Percentiles rank a stretch among this genome's conserved stretches.
Evolutionary conservation across 2,888 invertebrate species (phyloP).

Genomic region (Drosophila peninsularis): DNA sequence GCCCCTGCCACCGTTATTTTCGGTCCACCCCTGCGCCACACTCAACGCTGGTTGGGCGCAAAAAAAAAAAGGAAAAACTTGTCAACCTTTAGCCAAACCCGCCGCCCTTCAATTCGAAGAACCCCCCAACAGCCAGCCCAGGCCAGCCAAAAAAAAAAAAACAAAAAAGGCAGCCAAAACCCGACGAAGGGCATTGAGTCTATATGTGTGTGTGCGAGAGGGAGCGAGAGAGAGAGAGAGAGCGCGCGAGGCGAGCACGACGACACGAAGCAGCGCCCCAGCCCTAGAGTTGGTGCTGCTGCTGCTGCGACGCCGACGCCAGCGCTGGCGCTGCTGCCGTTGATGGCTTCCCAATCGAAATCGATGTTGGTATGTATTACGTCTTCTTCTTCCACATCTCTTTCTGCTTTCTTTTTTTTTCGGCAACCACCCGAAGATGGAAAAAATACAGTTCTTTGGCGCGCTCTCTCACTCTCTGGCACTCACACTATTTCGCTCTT

Average conservation of each 20-base stretch:
- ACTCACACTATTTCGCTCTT: conserved; percentile 10
- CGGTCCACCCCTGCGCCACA: conserved; percentile 26
- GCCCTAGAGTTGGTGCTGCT: conserved; percentile 36
- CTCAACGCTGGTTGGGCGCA: conserved; percentile 76
- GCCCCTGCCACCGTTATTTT: background rate
- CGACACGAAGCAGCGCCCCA: conserved; percentile 54
- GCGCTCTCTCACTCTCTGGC: conserved; percentile 7
- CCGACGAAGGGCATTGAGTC: conserved; percentile 47
- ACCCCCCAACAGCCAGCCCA: conserved; percentile 27
- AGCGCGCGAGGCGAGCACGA: conserved; percentile 39
- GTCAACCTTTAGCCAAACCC: conserved; percentile 66
- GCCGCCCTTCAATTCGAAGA: conserved; percentile 72
- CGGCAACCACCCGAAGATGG: conserved; percentile 57
- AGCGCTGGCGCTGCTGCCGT: conserved; percentile 60
- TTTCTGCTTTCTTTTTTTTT: conserved; percentile 27
- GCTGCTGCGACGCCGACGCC: conserved; percentile 20
- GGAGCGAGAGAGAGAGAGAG: conserved; percentile 18
- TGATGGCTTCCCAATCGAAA: conserved; percentile 85
- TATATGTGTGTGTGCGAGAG: background rate
- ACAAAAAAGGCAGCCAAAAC: conserved; percentile 30
- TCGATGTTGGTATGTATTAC: conserved; percentile 82
- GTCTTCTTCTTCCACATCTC: conserved; percentile 35
- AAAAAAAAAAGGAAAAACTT: conserved; percentile 52
- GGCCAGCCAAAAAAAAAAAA: conserved; percentile 10
- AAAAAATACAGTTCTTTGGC: conserved; percentile 19